Conservation (phyloP, 2,113 vertebrate species). For the Anarrhichthys ocellatus region DNA sequence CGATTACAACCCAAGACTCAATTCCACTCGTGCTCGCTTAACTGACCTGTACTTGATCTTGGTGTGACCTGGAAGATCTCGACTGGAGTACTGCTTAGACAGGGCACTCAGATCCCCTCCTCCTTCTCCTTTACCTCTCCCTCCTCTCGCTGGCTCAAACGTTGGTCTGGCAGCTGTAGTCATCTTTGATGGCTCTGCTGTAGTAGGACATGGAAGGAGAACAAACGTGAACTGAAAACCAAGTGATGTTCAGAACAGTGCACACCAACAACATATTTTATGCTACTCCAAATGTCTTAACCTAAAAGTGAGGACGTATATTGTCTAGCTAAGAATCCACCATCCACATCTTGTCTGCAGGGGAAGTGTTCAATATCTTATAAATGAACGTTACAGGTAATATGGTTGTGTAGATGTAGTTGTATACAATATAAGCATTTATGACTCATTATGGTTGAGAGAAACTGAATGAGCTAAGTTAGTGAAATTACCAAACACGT, state of each 20-base stretch:
- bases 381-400: background rate
- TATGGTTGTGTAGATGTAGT: background rate
- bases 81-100: slow-evolving; percentile 97
- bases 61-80: slow-evolving; percentile 97
- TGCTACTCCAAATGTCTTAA: background rate
- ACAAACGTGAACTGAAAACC: background rate
- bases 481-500: background rate
- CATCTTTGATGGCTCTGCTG: slow-evolving; percentile 84
- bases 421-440: background rate
- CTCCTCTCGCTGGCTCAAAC: slow-evolving; percentile 96
- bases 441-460: background rate
- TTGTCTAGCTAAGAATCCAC: background rate
- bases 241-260: background rate
- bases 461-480: too few species aligned
- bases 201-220: background rate
- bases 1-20: background rate
- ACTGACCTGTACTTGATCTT: slow-evolving; percentile 97
- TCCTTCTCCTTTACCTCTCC: slow-evolving; percentile 97
- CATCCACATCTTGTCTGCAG: background rate
- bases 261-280: background rate
- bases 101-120: slow-evolving; percentile 96
- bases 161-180: slow-evolving; percentile 97
- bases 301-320: background rate
- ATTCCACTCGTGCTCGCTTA: background rate
- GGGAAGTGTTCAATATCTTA: background rate